Evolutionary conservation across 2,113 vertebrate genomes (phyloP).

Genomic region (Lipophrys pholis): DNA sequence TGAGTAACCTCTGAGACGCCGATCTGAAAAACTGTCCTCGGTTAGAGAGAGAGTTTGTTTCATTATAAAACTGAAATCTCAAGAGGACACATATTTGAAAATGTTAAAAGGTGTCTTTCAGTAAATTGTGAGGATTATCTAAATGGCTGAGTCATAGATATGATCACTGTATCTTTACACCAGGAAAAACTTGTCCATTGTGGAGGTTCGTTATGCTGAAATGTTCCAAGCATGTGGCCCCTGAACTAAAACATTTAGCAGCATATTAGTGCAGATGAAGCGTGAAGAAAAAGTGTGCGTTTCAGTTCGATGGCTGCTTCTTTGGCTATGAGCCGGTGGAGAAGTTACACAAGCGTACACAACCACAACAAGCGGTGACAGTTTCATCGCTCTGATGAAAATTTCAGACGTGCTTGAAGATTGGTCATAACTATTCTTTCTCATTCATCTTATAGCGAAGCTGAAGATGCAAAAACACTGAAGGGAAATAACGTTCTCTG

Average conservation of each 20-base stretch:
- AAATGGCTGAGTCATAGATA: too few species aligned
- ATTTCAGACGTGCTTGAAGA: constrained; percentile 40
- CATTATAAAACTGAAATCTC: too few species aligned
- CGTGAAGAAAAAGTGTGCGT: constrained; percentile 17
- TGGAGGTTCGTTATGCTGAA: too few species aligned
- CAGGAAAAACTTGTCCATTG: too few species aligned
- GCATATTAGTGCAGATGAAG: constrained; percentile 17
- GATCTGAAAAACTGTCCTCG: too few species aligned
- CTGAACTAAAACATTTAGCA: background rate
- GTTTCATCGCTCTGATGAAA: constrained; percentile 32
- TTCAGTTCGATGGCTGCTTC: constrained; percentile 13
- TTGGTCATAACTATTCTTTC: constrained; percentile 35
- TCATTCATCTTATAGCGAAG: constrained; percentile 27
- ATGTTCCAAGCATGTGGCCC: too few species aligned
- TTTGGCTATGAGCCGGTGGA: constrained; percentile 3
- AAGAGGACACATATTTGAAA: too few species aligned
- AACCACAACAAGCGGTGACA: constrained; percentile 14
- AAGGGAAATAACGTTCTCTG: constrained; percentile 18
- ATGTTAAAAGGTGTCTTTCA: too few species aligned
- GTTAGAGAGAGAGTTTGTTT: too few species aligned
- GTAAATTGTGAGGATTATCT: too few species aligned
- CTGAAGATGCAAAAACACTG: constrained; percentile 28
- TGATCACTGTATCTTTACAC: too few species aligned
- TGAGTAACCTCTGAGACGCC: too few species aligned
- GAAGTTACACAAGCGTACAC: constrained; percentile 15